Evolutionary conservation across 2,113 vertebrate species (phyloP), one percentile per base, ranked within the genome.

Genomic region (Callionymus lyra): DNA sequence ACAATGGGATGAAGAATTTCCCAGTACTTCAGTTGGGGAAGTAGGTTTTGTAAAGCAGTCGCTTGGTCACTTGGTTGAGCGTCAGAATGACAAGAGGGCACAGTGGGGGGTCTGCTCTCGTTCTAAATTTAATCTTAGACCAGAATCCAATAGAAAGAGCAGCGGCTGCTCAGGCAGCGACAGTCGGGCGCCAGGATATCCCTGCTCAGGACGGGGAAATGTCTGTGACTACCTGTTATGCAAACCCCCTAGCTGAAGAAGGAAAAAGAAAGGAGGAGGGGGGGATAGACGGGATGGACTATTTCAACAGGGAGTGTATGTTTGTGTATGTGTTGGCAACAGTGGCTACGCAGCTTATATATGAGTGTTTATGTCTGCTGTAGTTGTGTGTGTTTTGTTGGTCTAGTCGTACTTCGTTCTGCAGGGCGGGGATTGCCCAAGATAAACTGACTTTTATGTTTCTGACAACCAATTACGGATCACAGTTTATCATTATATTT

Each of bases 211-310:
- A 94, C 88, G 59, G 92, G 93, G 95, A 97, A 97, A 91, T 92
- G 94, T 91, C 90, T 95, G 92, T 87, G 88, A 89, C 91, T 94
- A 97, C 95, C 95, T 96, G 93, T 97, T 94, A 94, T 93, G 91
- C 88, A 94, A 92, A 92, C 61, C 74, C 67, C 64, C 43, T 36
- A 72, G 57, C 53, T 61, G 70, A 59, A 79, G 77, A 73, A 84
- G 78, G 79, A 70, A 81, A 73, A 70, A 63, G 65, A 76, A 38
- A 68, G 81, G 74, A 72, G 50, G 69, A 50, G 57, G 49, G 69
- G 51, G 57, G 49, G 47, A 53, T 10, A 63, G 54, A 75, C 63
- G 64, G 74, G 63, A 81, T 78, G 80, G 77, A 82, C 71, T 69
- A 71, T 66, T 66, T 79, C 39, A 56, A 72, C 70, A 38, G 57